Evolutionary conservation across 2,888 invertebrate species (phyloP).

Genomic region (Ichneumoninae sp.): DNA sequence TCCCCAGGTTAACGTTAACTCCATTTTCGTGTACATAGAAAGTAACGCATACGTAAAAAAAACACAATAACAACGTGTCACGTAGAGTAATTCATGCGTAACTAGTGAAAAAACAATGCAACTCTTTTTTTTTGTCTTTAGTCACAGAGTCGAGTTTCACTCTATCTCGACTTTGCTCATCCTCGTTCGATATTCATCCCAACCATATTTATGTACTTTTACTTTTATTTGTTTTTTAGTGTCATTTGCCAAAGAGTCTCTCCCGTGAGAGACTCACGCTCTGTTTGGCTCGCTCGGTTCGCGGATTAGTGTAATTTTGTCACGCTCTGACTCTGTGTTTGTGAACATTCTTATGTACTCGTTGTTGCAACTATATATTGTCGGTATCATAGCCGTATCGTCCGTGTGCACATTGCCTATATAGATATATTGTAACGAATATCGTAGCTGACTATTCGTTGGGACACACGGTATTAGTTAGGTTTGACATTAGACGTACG

Average conservation of each 20-base stretch:
- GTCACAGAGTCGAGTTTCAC: conserved; percentile 32
- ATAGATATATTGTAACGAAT: no score
- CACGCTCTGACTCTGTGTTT: conserved; percentile 75
- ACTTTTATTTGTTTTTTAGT: conserved; percentile 66
- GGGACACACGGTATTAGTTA: no score
- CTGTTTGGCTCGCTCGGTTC: conserved; percentile 74
- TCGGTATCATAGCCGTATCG: conserved; percentile 27
- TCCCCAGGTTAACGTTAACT: conserved; percentile 25
- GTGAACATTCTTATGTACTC: conserved; percentile 24
- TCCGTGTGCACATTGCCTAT: background rate
- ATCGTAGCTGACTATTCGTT: no score
- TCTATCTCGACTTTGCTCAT: conserved; percentile 33
- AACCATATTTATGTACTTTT: conserved; percentile 72
- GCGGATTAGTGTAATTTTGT: conserved; percentile 76
- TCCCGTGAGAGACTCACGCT: conserved; percentile 70
- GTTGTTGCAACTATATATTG: conserved; percentile 18
- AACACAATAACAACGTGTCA: conserved; percentile 31
- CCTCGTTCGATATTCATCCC: conserved; percentile 71
- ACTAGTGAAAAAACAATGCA: conserved; percentile 4
- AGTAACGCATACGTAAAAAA: conserved; percentile 23
- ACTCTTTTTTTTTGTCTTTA: conserved; percentile 4
- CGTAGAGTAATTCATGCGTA: conserved; percentile 36
- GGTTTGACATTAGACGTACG: no score
- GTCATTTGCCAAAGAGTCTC: conserved; percentile 22
- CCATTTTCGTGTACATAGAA: conserved; percentile 52